Conservation (phyloP, 2,797 vertebrate species). For the Enteromius trimaculatus region DNA sequence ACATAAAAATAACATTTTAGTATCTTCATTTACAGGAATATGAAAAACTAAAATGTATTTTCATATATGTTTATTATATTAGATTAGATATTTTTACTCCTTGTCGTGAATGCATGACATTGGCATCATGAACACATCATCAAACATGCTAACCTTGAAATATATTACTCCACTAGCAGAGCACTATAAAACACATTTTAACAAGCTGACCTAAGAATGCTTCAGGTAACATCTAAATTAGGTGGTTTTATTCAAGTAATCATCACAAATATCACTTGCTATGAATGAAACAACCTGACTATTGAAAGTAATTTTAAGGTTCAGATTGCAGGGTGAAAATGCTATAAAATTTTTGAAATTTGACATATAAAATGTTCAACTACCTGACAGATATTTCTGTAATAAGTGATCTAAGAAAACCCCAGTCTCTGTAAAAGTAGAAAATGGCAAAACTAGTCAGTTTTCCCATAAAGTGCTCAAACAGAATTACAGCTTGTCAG, state of each 20-base stretch:
- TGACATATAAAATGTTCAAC: background rate
- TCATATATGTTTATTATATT: too few species aligned
- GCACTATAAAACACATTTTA: background rate
- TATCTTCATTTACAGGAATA: background rate
- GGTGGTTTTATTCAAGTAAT: background rate
- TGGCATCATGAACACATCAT: background rate
- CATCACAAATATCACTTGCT: background rate
- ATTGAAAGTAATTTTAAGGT: background rate
- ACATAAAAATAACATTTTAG: too few species aligned
- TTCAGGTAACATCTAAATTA: constrained; percentile 1
- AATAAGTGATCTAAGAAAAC: background rate
- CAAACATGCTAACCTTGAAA: background rate
- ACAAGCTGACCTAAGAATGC: background rate
- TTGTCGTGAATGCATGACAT: background rate
- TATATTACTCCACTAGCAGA: background rate
- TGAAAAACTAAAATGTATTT: background rate
- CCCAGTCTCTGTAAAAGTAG: background rate
- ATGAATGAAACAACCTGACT: background rate
- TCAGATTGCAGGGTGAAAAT: background rate
- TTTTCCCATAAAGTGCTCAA: background rate
- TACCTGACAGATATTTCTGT: background rate
- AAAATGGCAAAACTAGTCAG: background rate
- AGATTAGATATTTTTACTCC: background rate
- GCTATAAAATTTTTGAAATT: background rate
- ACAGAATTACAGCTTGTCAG: background rate